These are phyloP conservation scores for Drosophila nebulosa DNA, from an alignment of 1,140 invertebrate genomes.

Conservation along the genomic window DNA sequence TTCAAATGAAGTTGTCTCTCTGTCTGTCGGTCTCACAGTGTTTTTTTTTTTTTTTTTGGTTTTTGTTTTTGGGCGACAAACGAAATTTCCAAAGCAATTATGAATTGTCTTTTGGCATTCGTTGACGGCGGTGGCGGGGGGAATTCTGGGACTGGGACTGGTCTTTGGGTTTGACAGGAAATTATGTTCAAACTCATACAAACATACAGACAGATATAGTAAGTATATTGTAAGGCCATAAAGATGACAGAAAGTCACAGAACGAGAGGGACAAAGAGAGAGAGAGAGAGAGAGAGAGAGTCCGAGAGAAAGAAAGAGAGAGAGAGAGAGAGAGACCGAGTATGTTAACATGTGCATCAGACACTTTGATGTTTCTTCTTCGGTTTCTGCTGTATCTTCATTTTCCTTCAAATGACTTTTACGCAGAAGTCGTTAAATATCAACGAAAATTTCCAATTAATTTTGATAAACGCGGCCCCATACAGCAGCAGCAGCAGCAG, in stretches of 20 bases:
- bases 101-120: slow-evolving; percentile 68
- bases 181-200: slow-evolving; percentile 29
- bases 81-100: slow-evolving; percentile 73
- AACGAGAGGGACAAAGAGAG: slow-evolving; percentile 23
- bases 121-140: slow-evolving; percentile 5
- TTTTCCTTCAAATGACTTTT: slow-evolving; percentile 66
- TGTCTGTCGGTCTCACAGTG: neutral
- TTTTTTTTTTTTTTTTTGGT: neutral
- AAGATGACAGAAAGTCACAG: slow-evolving; percentile 54
- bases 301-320: too few relatives aligned
- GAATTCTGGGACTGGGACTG: neutral
- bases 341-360: slow-evolving; percentile 56
- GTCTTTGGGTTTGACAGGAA: slow-evolving; percentile 56
- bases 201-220: neutral
- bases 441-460: slow-evolving; percentile 79
- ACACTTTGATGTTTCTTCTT: slow-evolving; percentile 49
- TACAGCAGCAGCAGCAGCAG: slow-evolving; percentile 16
- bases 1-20: slow-evolving; percentile 71
- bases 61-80: slow-evolving; percentile 19
- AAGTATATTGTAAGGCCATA: slow-evolving; percentile 62
- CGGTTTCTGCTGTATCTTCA: slow-evolving; percentile 28
- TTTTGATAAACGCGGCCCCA: slow-evolving; percentile 72
- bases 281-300: slow-evolving; percentile 20
- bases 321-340: slow-evolving; percentile 19
- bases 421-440: slow-evolving; percentile 78